These are phyloP conservation scores for Lynx canadensis DNA, from an alignment of 2,113 vertebrate species.

Conservation along the genomic window DNA sequence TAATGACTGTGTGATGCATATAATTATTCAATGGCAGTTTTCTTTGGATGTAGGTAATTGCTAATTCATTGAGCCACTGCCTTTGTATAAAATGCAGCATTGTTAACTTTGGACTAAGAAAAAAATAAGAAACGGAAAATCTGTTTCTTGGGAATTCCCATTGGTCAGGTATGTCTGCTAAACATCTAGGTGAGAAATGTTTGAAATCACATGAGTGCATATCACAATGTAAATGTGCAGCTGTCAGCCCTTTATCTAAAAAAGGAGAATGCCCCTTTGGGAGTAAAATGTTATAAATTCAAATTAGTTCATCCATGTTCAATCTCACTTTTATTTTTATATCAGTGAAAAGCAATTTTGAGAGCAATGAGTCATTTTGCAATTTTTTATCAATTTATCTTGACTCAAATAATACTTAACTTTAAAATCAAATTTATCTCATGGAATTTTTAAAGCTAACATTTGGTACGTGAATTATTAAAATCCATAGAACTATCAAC, in stretches of 20 bases:
- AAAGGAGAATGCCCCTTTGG: neutral
- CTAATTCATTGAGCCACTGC: neutral
- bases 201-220: neutral
- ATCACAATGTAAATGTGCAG: neutral
- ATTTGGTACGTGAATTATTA: neutral
- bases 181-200: neutral
- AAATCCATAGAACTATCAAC: neutral
- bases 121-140: neutral
- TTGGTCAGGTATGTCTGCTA: neutral
- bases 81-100: neutral
- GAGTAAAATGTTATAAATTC: neutral
- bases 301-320: neutral
- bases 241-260: neutral
- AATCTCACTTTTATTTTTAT: conserved; percentile 18
- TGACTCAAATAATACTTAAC: neutral
- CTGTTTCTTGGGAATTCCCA: neutral
- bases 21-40: neutral
- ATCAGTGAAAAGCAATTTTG: neutral
- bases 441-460: conserved; percentile 9
- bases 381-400: conserved; percentile 26
- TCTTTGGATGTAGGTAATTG: neutral
- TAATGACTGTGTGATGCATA: neutral
- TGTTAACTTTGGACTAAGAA: neutral
- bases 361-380: neutral
- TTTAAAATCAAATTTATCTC: conserved; percentile 30